Evolutionary conservation across 1,140 invertebrate species (phyloP), one percentile per base, ranked within the genome.

Genomic region (Drosophila pallidifrons): DNA sequence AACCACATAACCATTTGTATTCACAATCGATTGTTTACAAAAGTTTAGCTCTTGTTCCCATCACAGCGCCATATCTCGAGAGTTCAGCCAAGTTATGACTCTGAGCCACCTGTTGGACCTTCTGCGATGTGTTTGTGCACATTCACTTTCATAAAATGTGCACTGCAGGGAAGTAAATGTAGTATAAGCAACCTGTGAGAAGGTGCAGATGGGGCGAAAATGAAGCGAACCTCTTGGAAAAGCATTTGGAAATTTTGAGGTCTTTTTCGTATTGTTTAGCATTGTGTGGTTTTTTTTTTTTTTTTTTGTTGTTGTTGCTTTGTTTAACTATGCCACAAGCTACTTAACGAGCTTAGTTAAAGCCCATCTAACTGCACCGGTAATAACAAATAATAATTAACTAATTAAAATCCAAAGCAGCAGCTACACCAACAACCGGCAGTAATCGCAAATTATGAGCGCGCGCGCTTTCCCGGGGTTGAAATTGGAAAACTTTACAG

Each of bases 351-450:
- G 38, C 67, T 71, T 71, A 35, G 45, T 60, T 68, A 52, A 68
- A 15, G 32, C 32, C 35, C 30, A 49, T 63, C 70, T 73, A 74
- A 74, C 64, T 68, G 64, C 41, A 75, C 41, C 51, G 54, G 46
- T 57, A 81, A 72, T 58, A 54, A 72, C 72, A 82, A 69, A 61
- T 77, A 77, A 66, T 71, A 88, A 87, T 87, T 80, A 83, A 88
- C 75, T 88, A 82, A 88, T 82, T 87, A 88, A 79, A 79, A 66
- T 28, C 55, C 43, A 63, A 72, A 47, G 28, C 65, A 58, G 15
- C 41, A 67, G 15, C 51, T 69, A 51, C 51, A 64, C 55, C 64
- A 63, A 61, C 43, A 75, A 65, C 55, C 52, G 57, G 55, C 64
- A 16, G 60, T 70, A 70, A 85, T 77, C 55, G 74, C 72, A 80